phyloP scores from a whole-genome alignment of 2,888 invertebrate species.

The Melieria picta region DNA sequence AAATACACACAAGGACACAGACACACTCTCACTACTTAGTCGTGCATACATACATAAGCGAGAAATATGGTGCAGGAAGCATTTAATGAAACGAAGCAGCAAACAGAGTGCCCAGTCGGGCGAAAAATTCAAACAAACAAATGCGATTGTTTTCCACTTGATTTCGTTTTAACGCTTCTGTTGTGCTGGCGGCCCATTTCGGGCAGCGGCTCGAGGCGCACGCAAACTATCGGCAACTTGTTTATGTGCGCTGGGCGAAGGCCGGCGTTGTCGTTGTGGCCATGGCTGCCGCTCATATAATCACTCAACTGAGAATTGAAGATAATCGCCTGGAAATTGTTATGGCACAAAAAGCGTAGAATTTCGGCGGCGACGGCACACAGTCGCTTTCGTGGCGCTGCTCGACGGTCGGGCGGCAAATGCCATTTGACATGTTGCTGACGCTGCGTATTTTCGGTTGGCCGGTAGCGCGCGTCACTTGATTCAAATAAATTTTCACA shows the following conservation, averaged over 20 bases:
- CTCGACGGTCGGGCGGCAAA: too few relatives aligned
- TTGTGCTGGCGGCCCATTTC: neutral
- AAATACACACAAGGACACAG: too few relatives aligned
- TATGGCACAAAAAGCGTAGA: neutral
- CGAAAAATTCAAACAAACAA: slow-evolving; percentile 20
- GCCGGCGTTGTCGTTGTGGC: neutral
- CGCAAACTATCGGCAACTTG: slow-evolving; percentile 12
- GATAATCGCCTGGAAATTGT: slow-evolving; percentile 31
- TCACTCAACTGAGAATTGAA: slow-evolving; percentile 24
- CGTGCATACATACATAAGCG: neutral
- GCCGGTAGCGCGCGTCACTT: too few relatives aligned
- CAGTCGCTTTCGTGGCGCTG: too few relatives aligned
- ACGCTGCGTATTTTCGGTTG: too few relatives aligned
- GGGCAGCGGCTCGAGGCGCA: neutral
- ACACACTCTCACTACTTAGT: too few relatives aligned
- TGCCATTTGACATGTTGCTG: too few relatives aligned
- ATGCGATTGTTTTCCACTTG: slow-evolving; percentile 30
- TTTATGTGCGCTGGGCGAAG: neutral
- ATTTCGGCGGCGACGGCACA: too few relatives aligned
- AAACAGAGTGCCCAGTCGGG: neutral
- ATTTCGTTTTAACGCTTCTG: slow-evolving; percentile 28
- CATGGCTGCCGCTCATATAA: slow-evolving; percentile 14
- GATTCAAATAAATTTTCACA: too few relatives aligned
- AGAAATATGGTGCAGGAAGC: too few relatives aligned
- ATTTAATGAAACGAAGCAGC: too few relatives aligned